phyloP scores from a whole-genome alignment of 2,113 vertebrate species.

The Myrmecobius fasciatus region DNA sequence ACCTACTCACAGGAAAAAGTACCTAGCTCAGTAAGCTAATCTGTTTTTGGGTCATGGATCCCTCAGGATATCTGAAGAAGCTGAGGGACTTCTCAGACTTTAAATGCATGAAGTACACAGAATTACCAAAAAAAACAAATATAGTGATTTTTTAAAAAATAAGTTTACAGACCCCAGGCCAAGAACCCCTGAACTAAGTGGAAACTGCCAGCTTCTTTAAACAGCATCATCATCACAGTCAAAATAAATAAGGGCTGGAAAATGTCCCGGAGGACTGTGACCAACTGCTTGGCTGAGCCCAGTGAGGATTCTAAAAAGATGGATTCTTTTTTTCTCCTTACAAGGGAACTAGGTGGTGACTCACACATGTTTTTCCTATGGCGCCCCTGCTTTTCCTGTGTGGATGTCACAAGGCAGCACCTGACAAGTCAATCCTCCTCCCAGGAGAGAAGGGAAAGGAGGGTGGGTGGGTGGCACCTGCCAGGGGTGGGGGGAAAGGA shows the following conservation, averaged over 20 bases:
- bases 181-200: background rate
- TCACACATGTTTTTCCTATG: slow-evolving; percentile 41
- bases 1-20: background rate
- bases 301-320: slow-evolving; percentile 34
- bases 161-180: background rate
- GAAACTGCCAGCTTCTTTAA: background rate
- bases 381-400: slow-evolving; percentile 28
- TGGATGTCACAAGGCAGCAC: background rate
- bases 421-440: background rate
- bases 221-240: background rate
- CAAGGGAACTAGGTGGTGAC: slow-evolving; percentile 35
- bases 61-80: background rate
- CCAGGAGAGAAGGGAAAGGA: background rate
- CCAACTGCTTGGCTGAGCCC: background rate
- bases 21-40: background rate
- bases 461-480: background rate
- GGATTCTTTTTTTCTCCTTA: slow-evolving; percentile 37
- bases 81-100: background rate
- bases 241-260: background rate
- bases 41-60: background rate
- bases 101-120: background rate
- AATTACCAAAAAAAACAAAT: background rate
- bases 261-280: background rate
- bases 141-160: background rate
- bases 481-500: background rate